Evolutionary conservation across 2,797 vertebrate species (phyloP), one percentile per base, ranked within the genome.

Genomic region (Ptychadena robeensis): DNA sequence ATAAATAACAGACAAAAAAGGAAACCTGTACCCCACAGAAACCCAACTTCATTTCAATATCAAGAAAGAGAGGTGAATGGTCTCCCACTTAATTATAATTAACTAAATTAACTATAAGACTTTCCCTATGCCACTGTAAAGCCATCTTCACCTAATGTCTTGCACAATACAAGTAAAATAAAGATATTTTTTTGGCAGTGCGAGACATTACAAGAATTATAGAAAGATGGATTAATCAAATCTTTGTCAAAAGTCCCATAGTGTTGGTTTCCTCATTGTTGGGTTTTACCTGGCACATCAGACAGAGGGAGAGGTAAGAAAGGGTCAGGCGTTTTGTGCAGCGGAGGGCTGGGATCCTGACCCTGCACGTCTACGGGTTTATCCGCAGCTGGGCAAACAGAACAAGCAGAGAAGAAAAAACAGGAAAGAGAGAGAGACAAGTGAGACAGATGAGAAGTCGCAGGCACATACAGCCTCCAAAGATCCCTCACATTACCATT

Each of bases 321-420:
- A 88, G 96, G 93, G 89, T 96, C 97, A 71, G 96, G 93, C 77
- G 97, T 93, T n/a, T 87, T 91, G 88, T 98, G 88, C 87, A 96
- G 93, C 2, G 92, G 80, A 71, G 94, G 89, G 88, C 89, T 94
- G 34, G 92, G 82, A 78, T 94, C 95, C 88, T 93, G 80, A 87
- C 90, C 88, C 89, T 93, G 90, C 85, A 92, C 91, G 80, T 93
- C 93, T 92, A 92, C 90, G 40, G 93, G 87, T 90, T 92, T 95
- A 85, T 95, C 93, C 88, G 89, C 94, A 96, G 91, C 87, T 32
- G 86, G 53, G 12, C 10, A 32, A 32, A 74, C 63, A 65, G 38
- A 84, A 59, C 35, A 48, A 66, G 63, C 27, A 70, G 38, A 63
- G n/a, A 11, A 32, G 27, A 32, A 35, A 65, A n/a, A 37, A 32